Conservation (phyloP, 2,888 invertebrate genomes). For the Gryllus longicercus region DNA sequence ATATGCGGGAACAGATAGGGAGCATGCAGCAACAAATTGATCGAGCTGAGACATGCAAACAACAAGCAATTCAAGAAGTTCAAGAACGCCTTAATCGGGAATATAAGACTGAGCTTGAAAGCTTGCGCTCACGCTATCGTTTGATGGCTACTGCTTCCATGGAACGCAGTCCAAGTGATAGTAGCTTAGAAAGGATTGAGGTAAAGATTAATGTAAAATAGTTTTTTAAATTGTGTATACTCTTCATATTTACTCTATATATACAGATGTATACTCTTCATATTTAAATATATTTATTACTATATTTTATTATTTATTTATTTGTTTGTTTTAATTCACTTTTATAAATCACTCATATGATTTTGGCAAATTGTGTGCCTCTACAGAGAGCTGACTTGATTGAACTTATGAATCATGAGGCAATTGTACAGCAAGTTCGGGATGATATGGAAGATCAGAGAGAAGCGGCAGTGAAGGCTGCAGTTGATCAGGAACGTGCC, state of each 20-base stretch:
- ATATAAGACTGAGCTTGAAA: constrained; percentile 75
- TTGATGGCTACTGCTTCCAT: constrained; percentile 69
- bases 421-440: constrained; percentile 64
- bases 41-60: constrained; percentile 49
- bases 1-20: neutral
- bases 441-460: constrained; percentile 63
- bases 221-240: too few species aligned
- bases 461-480: constrained; percentile 43
- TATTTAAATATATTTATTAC: too few species aligned
- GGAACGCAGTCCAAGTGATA: constrained; percentile 74
- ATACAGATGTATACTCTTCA: too few species aligned
- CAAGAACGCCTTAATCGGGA: constrained; percentile 67
- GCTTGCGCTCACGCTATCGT: constrained; percentile 68
- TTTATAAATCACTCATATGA: too few species aligned
- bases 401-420: constrained; percentile 62
- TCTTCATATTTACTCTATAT: too few species aligned
- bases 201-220: neutral
- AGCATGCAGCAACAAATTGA: constrained; percentile 34
- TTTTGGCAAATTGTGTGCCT: too few species aligned
- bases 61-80: constrained; percentile 63
- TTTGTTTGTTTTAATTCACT: too few species aligned
- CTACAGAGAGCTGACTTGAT: constrained; percentile 57
- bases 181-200: constrained; percentile 72
- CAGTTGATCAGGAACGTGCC: constrained; percentile 56
- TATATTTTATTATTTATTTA: too few species aligned